These are phyloP conservation scores for Eupithecia vulgata DNA, from an alignment of 2,888 invertebrate genomes.

Conservation along the genomic window DNA sequence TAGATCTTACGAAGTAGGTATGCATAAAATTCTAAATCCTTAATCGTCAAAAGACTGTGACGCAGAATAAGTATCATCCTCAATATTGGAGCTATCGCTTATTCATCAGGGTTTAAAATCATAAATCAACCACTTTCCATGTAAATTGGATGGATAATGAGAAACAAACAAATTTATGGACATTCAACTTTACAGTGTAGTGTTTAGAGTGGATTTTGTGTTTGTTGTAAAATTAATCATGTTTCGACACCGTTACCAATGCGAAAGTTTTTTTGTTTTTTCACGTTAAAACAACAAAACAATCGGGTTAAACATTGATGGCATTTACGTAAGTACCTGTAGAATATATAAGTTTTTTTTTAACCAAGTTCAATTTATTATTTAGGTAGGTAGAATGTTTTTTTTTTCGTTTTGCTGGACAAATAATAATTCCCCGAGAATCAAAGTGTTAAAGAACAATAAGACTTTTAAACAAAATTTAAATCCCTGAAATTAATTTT, in stretches of 20 bases:
- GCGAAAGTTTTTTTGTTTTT: too few species aligned
- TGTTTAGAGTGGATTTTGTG: neutral
- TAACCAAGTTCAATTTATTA: too few species aligned
- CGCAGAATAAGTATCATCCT: neutral
- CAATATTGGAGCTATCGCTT: conserved; percentile 39
- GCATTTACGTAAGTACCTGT: too few species aligned
- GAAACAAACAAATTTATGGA: conserved; percentile 41
- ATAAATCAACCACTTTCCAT: conserved; percentile 57
- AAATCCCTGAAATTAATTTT: too few species aligned
- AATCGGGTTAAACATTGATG: too few species aligned
- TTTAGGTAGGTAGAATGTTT: too few species aligned
- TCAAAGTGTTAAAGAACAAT: too few species aligned
- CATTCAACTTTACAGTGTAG: conserved; percentile 6
- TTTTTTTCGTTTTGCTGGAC: too few species aligned
- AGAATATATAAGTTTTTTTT: too few species aligned
- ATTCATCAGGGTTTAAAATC: conserved; percentile 56
- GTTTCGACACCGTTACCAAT: neutral
- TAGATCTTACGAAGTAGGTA: neutral
- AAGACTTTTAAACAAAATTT: too few species aligned
- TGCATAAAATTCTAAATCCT: neutral
- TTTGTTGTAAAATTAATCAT: neutral
- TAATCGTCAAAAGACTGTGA: neutral
- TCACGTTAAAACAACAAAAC: too few species aligned
- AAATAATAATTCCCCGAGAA: too few species aligned
- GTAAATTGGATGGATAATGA: conserved; percentile 58